Evolutionary conservation across 2,113 vertebrate species (phyloP).

Genomic region (Albula goreensis): DNA sequence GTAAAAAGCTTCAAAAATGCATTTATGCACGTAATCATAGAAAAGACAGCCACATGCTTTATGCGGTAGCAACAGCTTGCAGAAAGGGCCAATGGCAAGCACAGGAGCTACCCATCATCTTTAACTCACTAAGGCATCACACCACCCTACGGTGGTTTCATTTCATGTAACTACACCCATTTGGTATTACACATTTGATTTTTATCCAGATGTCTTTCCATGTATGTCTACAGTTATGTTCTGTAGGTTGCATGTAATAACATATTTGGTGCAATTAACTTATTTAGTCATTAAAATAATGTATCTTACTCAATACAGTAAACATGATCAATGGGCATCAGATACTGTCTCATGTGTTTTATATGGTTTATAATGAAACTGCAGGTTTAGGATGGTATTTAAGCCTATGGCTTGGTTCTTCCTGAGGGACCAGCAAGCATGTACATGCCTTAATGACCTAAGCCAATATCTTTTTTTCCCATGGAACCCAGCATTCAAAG

Average conservation of each 20-base stretch:
- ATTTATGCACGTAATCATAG: too few species aligned
- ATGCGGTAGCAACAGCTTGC: too few species aligned
- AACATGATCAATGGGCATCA: background rate
- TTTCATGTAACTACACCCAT: background rate
- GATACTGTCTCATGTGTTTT: background rate
- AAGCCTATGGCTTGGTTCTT: slow-evolving; percentile 2
- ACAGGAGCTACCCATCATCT: too few species aligned
- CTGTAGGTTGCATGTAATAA: background rate
- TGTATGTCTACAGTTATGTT: background rate
- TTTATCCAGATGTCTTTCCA: background rate
- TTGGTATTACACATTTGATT: background rate
- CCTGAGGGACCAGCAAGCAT: slow-evolving; percentile 1
- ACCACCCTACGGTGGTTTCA: too few species aligned
- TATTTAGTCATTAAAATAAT: background rate
- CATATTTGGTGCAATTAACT: background rate
- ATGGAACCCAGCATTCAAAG: slow-evolving; percentile 1
- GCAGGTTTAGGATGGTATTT: slow-evolving; percentile 2
- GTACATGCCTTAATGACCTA: slow-evolving; percentile 1
- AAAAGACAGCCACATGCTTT: too few species aligned
- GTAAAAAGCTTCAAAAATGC: too few species aligned
- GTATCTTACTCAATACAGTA: background rate
- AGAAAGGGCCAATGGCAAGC: too few species aligned
- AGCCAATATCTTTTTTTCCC: background rate
- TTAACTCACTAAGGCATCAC: too few species aligned
- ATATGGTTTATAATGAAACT: background rate